Evolutionary conservation across 2,888 invertebrate genomes (phyloP).

Genomic region (Ellobium chinense): DNA sequence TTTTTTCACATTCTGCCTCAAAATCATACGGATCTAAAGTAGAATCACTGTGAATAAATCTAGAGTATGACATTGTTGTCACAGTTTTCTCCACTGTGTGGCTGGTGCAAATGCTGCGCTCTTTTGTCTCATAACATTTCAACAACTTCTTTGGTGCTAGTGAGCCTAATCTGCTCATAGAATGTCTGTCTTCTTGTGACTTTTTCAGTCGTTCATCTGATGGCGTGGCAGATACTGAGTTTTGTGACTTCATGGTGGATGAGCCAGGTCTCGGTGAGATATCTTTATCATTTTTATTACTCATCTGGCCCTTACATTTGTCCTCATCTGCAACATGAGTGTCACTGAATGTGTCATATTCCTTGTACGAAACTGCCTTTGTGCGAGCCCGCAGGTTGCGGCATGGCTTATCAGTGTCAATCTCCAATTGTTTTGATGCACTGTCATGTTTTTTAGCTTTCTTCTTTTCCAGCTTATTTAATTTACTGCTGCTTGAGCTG

Average conservation of each 20-base stretch:
- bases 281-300: too few relatives aligned
- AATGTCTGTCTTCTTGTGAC: neutral
- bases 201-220: constrained; percentile 7
- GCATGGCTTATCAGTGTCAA: neutral
- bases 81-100: constrained; percentile 28
- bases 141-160: constrained; percentile 21
- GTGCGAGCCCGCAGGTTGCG: constrained; percentile 1
- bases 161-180: neutral
- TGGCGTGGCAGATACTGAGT: neutral
- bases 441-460: neutral
- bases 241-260: too few relatives aligned
- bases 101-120: constrained; percentile 17
- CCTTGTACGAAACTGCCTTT: constrained; percentile 16
- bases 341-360: neutral
- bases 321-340: neutral
- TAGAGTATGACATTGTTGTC: constrained; percentile 31
- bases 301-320: too few relatives aligned
- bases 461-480: neutral
- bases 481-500: neutral
- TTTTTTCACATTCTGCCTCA: constrained; percentile 51
- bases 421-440: neutral
- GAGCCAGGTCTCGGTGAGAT: too few relatives aligned
- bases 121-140: neutral
- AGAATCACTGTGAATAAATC: neutral
- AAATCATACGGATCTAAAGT: constrained; percentile 64